Evolutionary conservation across 1,140 invertebrate genomes (phyloP), one percentile per base, ranked within the genome.

Genomic region (Globodera ellingtonae): DNA sequence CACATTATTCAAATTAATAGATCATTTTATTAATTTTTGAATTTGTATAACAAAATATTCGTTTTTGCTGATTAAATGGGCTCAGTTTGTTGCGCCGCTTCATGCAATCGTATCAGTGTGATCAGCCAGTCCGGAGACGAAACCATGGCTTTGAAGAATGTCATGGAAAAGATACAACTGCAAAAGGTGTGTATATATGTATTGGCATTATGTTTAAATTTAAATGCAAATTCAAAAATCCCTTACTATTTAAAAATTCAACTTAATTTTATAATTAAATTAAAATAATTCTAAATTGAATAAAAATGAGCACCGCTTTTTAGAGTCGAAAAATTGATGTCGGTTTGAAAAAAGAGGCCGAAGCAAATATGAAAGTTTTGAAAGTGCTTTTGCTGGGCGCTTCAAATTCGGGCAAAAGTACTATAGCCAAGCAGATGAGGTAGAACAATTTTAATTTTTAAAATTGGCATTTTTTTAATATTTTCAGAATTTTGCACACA

Each of bases 391-490:
- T 78, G 35, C 35, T 78, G n/a, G 77, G 77, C 50, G 18, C 77
- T 44, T 70, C 77, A n/a, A 72, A 78, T 59, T 71, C 66, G 46
- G 77, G 77, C 66, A 78, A 78, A 56, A 71, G 66, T 15, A 78
- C 77, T 15, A 44, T 78, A n/a, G 69, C 66, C n/a, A 78, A 78
- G 56, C 77, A 78, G 24, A 78, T 78, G 77, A 78, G 67, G 77
- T 21, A 35, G 8, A 15, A 75, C 69, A n/a, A 74, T 74, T 6
- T 3, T 6, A 52, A 74, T 15, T 9, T 18, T 24, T 70, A 15
- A 65, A 24, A 13, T n/a, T 10, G 18, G 21, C 47, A 52, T 15
- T 15, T 71, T 73, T 44, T 15, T 74, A 4, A 44, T 24, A 52
- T 74, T 67, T 78, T 52, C 15, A 78, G 77, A 48, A 78, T 78